Percentiles rank a stretch among this genome's conserved stretches.
Conservation (phyloP, 2,797 vertebrate genomes). For the Triplophysa bombifrons region DNA sequence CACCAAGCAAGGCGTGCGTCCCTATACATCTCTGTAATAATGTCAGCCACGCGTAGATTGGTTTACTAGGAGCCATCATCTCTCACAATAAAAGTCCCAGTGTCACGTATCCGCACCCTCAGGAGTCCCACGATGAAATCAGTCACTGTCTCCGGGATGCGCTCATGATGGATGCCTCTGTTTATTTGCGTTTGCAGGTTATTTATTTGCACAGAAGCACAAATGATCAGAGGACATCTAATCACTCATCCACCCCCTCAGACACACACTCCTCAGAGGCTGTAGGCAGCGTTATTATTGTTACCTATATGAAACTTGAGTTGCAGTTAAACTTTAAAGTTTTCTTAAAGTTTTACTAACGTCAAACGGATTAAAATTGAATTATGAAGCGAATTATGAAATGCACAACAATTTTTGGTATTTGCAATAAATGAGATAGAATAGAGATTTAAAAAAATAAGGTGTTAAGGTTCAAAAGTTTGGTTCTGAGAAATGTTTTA, state of each 20-base stretch:
- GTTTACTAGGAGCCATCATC: conserved; percentile 60
- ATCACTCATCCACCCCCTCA: conserved; percentile 60
- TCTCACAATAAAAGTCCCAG: conserved; percentile 61
- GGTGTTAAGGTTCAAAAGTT: not conserved
- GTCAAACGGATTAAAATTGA: not conserved
- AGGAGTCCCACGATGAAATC: conserved; percentile 67
- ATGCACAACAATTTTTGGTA: not conserved
- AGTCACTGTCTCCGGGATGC: conserved; percentile 69
- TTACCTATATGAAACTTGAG: not conserved
- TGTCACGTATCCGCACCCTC: conserved; percentile 67
- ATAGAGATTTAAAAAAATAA: not conserved
- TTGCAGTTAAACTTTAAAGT: not conserved
- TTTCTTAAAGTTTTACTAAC: not conserved
- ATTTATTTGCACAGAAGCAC: conserved; percentile 77
- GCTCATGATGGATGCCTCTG: conserved; percentile 76
- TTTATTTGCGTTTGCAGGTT: conserved; percentile 78
- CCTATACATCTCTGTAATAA: conserved; percentile 60
- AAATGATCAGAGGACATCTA: conserved; percentile 65
- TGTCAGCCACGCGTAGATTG: conserved; percentile 52
- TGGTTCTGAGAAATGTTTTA: not conserved
- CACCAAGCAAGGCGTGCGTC: conserved; percentile 26
- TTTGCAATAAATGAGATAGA: not conserved
- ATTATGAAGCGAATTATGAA: not conserved
- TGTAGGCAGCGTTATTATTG: conserved; percentile 54
- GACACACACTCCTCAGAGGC: conserved; percentile 48